These are phyloP conservation scores for Imbricaverruca yamaguchii DNA, from an alignment of 2,888 invertebrate species.

Conservation along the genomic window DNA sequence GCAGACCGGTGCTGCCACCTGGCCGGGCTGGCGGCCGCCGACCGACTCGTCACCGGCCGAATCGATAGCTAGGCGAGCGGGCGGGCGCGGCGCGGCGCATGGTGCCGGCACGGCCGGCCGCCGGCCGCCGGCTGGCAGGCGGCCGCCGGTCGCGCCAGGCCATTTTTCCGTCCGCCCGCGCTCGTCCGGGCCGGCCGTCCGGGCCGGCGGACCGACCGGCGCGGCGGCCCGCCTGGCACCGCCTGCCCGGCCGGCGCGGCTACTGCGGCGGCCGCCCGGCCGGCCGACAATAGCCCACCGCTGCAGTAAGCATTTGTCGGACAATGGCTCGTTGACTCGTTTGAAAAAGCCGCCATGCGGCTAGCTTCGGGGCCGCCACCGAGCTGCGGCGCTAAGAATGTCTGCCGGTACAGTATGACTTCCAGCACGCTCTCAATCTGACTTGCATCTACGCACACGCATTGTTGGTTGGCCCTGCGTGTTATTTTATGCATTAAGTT, in stretches of 20 bases:
- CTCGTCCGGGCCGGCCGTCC: background rate
- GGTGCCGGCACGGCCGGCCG: background rate
- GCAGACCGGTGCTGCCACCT: background rate
- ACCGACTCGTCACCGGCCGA: background rate
- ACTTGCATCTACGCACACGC: no score
- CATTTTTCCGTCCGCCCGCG: background rate
- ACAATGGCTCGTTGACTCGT: no score
- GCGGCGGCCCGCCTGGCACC: background rate
- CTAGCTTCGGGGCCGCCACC: no score
- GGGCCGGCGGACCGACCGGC: background rate
- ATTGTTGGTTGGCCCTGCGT: no score
- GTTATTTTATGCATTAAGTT: no score
- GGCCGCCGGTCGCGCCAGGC: background rate
- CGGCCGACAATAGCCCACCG: background rate
- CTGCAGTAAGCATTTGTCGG: no score
- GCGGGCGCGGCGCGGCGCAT: background rate
- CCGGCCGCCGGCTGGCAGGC: background rate
- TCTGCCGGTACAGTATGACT: no score
- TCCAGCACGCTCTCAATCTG: no score
- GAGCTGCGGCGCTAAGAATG: no score
- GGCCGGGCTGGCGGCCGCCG: background rate
- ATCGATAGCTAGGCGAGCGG: background rate
- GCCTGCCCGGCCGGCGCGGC: background rate
- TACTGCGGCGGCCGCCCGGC: no score
- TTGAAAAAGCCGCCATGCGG: no score